phyloP scores from a whole-genome alignment of 2,113 vertebrate genomes.

The Oncorhynchus tshawytscha region DNA sequence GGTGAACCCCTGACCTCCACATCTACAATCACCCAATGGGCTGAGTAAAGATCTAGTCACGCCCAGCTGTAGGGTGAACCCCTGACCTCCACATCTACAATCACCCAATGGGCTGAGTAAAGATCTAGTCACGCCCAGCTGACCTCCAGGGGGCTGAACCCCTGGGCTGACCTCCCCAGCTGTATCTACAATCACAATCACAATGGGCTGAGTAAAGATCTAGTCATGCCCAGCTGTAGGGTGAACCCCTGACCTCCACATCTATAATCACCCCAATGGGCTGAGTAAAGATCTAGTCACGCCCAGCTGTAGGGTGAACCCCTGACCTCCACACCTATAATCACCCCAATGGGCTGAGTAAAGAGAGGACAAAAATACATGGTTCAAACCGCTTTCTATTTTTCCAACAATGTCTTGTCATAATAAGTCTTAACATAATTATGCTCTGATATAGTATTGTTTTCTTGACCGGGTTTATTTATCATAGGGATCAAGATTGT shows the following conservation, averaged over 20 bases:
- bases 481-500: background rate
- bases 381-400: background rate
- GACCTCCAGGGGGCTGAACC: too few species aligned
- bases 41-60: background rate
- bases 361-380: background rate
- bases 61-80: slow-evolving; percentile 1
- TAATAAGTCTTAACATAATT: too few species aligned
- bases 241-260: background rate
- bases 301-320: slow-evolving; percentile 1
- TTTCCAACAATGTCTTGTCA: background rate
- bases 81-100: background rate
- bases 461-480: background rate
- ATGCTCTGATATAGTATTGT: background rate
- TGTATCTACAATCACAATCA: slow-evolving; percentile 8
- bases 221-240: slow-evolving; percentile 4
- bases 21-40: background rate
- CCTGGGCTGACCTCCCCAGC: background rate
- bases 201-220: background rate
- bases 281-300: background rate
- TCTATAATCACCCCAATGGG: background rate
- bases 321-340: background rate
- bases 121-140: background rate
- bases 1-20: background rate
- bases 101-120: background rate
- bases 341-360: background rate